These are phyloP conservation scores for Myocastor coypus DNA, from an alignment of 2,113 vertebrate species.

Conservation along the genomic window DNA sequence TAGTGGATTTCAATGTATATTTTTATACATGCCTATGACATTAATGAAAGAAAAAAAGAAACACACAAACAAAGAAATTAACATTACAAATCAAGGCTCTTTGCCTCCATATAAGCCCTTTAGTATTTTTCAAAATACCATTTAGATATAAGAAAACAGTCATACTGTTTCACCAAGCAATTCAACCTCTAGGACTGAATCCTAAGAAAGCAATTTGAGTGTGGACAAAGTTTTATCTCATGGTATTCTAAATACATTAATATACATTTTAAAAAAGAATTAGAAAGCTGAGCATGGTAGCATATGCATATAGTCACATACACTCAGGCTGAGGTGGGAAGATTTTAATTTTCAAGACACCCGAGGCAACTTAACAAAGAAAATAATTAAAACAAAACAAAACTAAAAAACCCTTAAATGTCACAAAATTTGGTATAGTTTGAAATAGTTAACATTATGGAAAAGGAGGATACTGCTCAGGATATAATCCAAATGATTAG, in stretches of 20 bases:
- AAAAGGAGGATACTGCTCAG: too few relatives aligned
- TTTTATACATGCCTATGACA: too few relatives aligned
- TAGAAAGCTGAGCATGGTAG: background rate
- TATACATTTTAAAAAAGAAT: background rate
- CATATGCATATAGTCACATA: background rate
- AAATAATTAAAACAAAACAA: background rate
- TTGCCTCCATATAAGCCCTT: background rate
- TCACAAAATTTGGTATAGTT: background rate
- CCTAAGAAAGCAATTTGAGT: background rate
- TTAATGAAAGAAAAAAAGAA: background rate
- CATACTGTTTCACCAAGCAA: background rate
- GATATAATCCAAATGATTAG: constrained; percentile 25
- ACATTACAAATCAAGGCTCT: constrained; percentile 13
- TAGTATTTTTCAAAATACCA: constrained; percentile 16
- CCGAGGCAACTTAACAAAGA: background rate
- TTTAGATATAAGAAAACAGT: background rate
- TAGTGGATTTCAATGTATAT: too few relatives aligned
- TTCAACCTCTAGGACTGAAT: background rate
- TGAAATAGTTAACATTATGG: too few relatives aligned
- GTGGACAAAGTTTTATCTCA: background rate
- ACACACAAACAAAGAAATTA: constrained; percentile 50
- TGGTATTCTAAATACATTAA: background rate
- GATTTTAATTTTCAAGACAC: background rate
- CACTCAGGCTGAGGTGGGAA: background rate
- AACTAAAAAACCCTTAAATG: constrained; percentile 10